Percentiles rank a stretch among this genome's conserved stretches.
Conservation (phyloP, 1,140 invertebrate genomes). For the Aethina tumida region DNA sequence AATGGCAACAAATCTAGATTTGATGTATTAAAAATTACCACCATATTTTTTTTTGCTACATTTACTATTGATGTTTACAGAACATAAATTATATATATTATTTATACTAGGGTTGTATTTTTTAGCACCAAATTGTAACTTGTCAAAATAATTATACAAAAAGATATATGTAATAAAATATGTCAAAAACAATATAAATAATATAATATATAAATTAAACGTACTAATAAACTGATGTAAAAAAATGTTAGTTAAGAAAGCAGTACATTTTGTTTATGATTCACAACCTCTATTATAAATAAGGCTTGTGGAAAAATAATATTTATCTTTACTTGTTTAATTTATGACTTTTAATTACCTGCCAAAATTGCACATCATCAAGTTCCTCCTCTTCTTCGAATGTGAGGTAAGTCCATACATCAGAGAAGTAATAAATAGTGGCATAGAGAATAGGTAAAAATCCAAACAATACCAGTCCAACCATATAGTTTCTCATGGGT, state of each 20-base stretch:
- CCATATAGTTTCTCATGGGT: slow-evolving; percentile 71
- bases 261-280: slow-evolving; percentile 3
- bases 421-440: slow-evolving; percentile 68
- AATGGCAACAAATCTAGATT: too few species aligned
- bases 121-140: too few species aligned
- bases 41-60: too few species aligned
- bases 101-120: too few species aligned
- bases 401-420: slow-evolving; percentile 72
- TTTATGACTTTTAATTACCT: slow-evolving; percentile 44
- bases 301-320: slow-evolving; percentile 1
- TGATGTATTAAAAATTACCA: too few species aligned
- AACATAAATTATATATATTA: too few species aligned
- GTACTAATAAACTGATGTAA: background rate
- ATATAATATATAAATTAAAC: background rate
- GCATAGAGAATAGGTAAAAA: slow-evolving; percentile 75
- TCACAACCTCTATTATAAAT: slow-evolving; percentile 6
- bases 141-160: too few species aligned
- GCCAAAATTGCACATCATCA: slow-evolving; percentile 64
- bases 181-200: background rate
- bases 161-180: too few species aligned
- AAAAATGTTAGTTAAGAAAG: background rate
- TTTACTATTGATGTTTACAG: too few species aligned
- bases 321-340: slow-evolving; percentile 9
- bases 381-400: slow-evolving; percentile 51
- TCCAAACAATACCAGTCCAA: slow-evolving; percentile 68